These are phyloP conservation scores for Melipona quadrifasciata DNA, from an alignment of 1,140 invertebrate species.

Conservation along the genomic window DNA sequence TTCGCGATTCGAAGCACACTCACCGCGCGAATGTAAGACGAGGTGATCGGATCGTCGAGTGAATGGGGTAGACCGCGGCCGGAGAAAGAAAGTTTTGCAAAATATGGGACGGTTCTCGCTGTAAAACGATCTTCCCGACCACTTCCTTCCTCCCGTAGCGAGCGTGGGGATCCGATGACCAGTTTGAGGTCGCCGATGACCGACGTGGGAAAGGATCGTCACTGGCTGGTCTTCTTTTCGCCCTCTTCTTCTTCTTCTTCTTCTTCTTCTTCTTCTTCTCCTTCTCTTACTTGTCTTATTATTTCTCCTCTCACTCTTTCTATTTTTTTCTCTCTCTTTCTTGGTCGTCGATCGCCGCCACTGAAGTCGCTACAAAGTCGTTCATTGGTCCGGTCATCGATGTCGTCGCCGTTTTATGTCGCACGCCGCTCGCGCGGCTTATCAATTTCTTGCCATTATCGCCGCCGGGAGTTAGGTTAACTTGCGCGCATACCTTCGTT, in stretches of 20 bases:
- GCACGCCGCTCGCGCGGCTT: constrained; percentile 47
- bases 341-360: background rate
- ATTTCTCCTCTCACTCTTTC: constrained; percentile 48
- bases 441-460: constrained; percentile 56
- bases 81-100: constrained; percentile 70
- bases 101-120: constrained; percentile 70
- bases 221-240: constrained; percentile 60
- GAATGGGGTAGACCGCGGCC: constrained; percentile 31
- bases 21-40: background rate
- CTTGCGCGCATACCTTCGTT: constrained; percentile 21
- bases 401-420: constrained; percentile 13
- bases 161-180: constrained; percentile 79
- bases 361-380: background rate
- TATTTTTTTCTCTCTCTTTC: constrained; percentile 15
- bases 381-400: background rate
- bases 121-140: constrained; percentile 80
- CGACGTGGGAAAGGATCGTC: constrained; percentile 81
- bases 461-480: constrained; percentile 1
- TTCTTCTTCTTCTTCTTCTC: constrained; percentile 27
- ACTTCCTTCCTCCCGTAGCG: constrained; percentile 79
- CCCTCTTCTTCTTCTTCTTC: constrained; percentile 30
- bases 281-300: constrained; percentile 50
- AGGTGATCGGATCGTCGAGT: constrained; percentile 8
- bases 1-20: background rate
- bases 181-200: constrained; percentile 80